These are phyloP conservation scores for Pachypanchax playfairii DNA, from an alignment of 2,113 vertebrate species.

Conservation along the genomic window DNA sequence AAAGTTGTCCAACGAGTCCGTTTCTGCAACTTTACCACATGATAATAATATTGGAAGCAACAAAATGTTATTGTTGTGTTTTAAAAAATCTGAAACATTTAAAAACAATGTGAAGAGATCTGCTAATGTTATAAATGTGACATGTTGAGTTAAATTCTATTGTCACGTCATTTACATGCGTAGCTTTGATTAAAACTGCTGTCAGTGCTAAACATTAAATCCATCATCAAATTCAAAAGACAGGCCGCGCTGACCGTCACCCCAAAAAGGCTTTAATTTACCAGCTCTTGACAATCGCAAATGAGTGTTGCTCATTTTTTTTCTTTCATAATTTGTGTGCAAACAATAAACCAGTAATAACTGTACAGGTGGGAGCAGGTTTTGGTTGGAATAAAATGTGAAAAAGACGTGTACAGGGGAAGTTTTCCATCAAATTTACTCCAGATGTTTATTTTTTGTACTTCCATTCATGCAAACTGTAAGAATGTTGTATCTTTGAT, in stretches of 20 bases:
- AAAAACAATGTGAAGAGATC: slow-evolving; percentile 5
- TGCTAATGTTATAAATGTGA: not conserved
- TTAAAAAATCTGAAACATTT: not conserved
- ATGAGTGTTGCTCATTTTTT: slow-evolving; percentile 26
- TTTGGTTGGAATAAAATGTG: slow-evolving; percentile 23
- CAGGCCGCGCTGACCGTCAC: slow-evolving; percentile 13
- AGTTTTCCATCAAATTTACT: slow-evolving; percentile 20
- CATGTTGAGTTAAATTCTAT: not conserved
- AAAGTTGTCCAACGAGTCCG: slow-evolving; percentile 31
- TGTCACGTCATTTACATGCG: not conserved
- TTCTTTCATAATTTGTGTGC: slow-evolving; percentile 17
- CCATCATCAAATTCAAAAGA: slow-evolving; percentile 7
- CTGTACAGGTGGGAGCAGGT: not conserved
- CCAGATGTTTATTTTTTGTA: slow-evolving; percentile 39
- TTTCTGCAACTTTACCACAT: too few species aligned
- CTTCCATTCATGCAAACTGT: slow-evolving; percentile 20
- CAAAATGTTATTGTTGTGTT: slow-evolving; percentile 21
- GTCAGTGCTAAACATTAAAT: not conserved
- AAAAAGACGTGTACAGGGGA: slow-evolving; percentile 25
- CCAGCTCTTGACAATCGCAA: slow-evolving; percentile 67
- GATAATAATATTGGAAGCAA: too few species aligned
- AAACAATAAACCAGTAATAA: slow-evolving; percentile 31
- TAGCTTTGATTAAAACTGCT: not conserved
- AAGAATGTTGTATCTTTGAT: slow-evolving; percentile 48
- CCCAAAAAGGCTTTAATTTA: slow-evolving; percentile 60